Evolutionary conservation across 1,140 invertebrate genomes (phyloP).

Genomic region (Drosophila funebris): DNA sequence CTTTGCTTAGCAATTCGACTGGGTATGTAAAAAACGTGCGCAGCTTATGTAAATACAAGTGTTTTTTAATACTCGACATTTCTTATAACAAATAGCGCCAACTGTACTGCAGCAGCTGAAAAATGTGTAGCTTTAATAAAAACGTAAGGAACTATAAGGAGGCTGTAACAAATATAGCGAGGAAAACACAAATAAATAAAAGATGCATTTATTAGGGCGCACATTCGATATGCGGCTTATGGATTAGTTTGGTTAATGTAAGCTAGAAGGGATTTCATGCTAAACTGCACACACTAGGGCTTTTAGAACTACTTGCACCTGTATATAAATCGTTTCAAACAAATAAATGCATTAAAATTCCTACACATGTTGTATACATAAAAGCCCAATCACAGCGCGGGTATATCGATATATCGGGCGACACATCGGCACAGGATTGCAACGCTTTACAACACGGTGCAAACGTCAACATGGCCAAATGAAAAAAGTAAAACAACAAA

Average conservation of each 20-base stretch:
- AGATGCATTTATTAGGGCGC: constrained; percentile 63
- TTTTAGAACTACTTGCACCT: constrained; percentile 3
- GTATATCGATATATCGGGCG: constrained; percentile 23
- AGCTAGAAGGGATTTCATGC: not conserved
- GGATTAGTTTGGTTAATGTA: constrained; percentile 2
- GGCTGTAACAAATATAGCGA: not conserved
- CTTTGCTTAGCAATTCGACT: constrained; percentile 66
- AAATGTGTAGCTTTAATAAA: constrained; percentile 35
- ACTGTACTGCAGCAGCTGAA: constrained; percentile 62
- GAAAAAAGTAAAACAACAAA: constrained; percentile 19
- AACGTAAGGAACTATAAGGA: not conserved
- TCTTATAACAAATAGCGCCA: constrained; percentile 41
- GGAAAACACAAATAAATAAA: constrained; percentile 18
- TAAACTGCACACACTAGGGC: not conserved
- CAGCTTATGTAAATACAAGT: constrained; percentile 63
- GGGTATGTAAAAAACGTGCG: constrained; percentile 46
- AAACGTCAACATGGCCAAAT: constrained; percentile 32
- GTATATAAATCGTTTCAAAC: constrained; percentile 27
- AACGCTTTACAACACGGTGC: constrained; percentile 39
- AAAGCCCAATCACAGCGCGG: not conserved
- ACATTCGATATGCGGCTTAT: constrained; percentile 20
- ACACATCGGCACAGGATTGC: not conserved
- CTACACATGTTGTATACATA: not conserved
- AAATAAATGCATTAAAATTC: constrained; percentile 31
- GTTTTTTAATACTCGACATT: constrained; percentile 1